Evolutionary conservation across 2,888 invertebrate species (phyloP), one percentile per base, ranked within the genome.

Genomic region (Zygaena filipendulae): DNA sequence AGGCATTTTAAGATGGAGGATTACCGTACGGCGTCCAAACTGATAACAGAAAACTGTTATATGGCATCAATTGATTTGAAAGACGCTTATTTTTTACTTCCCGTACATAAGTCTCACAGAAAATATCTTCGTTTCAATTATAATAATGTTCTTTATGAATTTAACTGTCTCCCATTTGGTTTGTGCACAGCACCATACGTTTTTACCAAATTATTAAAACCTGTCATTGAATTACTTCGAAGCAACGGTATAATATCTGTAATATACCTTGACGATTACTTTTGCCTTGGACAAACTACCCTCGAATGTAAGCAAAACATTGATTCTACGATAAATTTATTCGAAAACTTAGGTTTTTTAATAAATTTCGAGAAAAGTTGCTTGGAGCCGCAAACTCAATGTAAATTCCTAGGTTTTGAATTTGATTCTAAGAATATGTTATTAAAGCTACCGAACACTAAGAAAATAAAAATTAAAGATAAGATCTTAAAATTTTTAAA

Each of bases 141-240:
- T 11, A 19, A 29, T 14, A 13, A 18, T n/a, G 12, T 19, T 10
- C 4, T 40, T 2, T 44, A 37, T 11, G 35, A 42, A 24, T 44
- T 44, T 25, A 39, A 38, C 13, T 32, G 28, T 12, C n/a, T 44
- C 11, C 40, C 40, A 1, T 44, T 40, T 23, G 40, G 40, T 3
- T 16, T 43, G 11, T 32, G 28, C 16, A 33, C 39, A 0, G 39
- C 41, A 5, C 41, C 43, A 0, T 37, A 18, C 9, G 35, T 39
- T 3, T 44, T 42, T 10, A 43, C 43, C 1, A 44, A 44, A 33
- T 23, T 43, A 8, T 4, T 41, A 0, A 38, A 41, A 30, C 40
- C 39, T 7, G 31, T 42, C 3, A 21, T 39, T 7, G 21, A 38
- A 16, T 26, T n/a, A n/a, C n/a, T n/a, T n/a, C n/a, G n/a, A n/a